Conservation (phyloP, 2,113 vertebrate genomes). For the Ellobius talpinus region DNA sequence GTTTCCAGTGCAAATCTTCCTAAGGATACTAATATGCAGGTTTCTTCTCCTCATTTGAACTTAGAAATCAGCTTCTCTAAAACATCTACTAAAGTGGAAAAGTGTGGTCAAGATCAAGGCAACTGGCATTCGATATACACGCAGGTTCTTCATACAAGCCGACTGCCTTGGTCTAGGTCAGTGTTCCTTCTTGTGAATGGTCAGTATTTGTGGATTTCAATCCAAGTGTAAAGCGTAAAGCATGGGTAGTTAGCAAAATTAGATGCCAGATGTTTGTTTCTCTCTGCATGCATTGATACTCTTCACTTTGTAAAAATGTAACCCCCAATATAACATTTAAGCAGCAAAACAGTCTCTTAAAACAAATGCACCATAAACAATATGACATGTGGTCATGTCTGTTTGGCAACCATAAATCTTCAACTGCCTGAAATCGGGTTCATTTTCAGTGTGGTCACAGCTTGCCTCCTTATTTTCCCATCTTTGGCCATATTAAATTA, state of each 20-base stretch:
- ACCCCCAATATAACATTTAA: background rate
- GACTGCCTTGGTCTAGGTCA: background rate
- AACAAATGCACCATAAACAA: background rate
- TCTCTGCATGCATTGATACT: background rate
- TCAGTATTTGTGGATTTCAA: conserved; percentile 10
- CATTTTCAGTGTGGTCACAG: conserved; percentile 39
- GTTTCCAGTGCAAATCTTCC: conserved; percentile 35
- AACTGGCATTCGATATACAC: background rate
- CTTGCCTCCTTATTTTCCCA: background rate
- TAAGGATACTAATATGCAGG: background rate
- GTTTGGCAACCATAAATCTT: conserved; percentile 1
- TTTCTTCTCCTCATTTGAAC: conserved; percentile 14
- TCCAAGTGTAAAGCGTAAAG: background rate
- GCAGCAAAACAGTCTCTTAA: background rate
- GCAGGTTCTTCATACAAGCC: background rate
- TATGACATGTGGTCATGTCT: background rate
- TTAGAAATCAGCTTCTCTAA: conserved; percentile 7
- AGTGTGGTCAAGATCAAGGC: background rate
- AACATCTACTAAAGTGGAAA: background rate
- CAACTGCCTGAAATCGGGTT: conserved; percentile 10
- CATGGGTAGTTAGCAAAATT: conserved; percentile 10
- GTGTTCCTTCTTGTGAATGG: background rate
- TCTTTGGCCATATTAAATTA: conserved; percentile 35
- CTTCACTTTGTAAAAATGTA: conserved; percentile 29
- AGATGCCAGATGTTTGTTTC: background rate